These are phyloP conservation scores for Carterocephalus palaemon DNA, from an alignment of 2,888 invertebrate species.

Conservation along the genomic window DNA sequence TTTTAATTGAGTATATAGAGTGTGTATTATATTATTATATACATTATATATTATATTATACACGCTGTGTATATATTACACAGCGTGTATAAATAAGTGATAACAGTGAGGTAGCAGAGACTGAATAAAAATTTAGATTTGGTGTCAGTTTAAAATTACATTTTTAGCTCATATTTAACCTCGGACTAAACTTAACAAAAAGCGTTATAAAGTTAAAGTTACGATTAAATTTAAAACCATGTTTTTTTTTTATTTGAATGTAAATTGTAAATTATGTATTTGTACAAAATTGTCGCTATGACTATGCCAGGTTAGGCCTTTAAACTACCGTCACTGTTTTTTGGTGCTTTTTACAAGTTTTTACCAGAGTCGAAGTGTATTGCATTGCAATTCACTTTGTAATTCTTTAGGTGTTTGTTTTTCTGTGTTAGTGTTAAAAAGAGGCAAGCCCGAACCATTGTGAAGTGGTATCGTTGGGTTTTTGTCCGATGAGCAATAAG, in stretches of 20 bases:
- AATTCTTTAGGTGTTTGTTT: conserved; percentile 12
- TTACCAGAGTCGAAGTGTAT: conserved; percentile 6
- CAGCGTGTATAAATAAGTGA: neutral
- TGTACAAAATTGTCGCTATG: too few relatives aligned
- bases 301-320: too few relatives aligned
- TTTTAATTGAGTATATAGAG: conserved; percentile 14
- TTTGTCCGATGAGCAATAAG: conserved; percentile 29
- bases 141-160: neutral
- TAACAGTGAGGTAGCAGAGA: neutral
- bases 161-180: neutral
- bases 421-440: conserved; percentile 17
- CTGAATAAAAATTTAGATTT: neutral
- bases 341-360: conserved; percentile 2
- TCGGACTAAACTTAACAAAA: neutral
- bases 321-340: conserved; percentile 6
- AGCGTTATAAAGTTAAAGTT: too few relatives aligned
- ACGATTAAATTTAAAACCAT: too few relatives aligned
- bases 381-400: conserved; percentile 11
- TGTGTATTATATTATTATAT: neutral
- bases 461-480: conserved; percentile 12
- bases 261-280: too few relatives aligned
- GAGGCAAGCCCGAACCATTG: conserved; percentile 14
- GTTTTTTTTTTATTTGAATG: too few relatives aligned
- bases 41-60: neutral
- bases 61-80: too few relatives aligned